Conservation (phyloP, 2,888 invertebrate species). For the Phortica magna region DNA sequence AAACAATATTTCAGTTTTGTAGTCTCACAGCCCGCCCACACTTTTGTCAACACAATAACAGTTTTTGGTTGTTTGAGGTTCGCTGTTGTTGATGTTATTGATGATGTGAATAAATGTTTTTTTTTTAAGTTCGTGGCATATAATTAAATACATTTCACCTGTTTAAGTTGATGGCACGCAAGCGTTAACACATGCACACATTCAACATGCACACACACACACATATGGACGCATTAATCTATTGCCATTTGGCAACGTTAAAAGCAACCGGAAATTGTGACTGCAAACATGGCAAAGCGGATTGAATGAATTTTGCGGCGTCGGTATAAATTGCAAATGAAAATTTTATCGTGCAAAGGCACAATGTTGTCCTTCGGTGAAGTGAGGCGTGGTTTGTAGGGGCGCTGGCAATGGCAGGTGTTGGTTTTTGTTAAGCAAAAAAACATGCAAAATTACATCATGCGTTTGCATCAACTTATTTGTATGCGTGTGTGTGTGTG, state of each 20-base stretch:
- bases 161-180: slow-evolving; percentile 31
- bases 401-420: not conserved
- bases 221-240: slow-evolving; percentile 11
- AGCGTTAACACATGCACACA: slow-evolving; percentile 1
- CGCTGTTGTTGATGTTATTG: slow-evolving; percentile 12
- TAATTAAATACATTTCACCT: slow-evolving; percentile 32
- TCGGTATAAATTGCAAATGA: slow-evolving; percentile 28
- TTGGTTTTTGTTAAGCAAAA: slow-evolving; percentile 3
- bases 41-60: too few species aligned
- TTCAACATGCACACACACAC: not conserved
- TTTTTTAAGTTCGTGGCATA: slow-evolving; percentile 21
- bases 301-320: slow-evolving; percentile 32
- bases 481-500: not conserved
- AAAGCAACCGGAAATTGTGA: slow-evolving; percentile 35
- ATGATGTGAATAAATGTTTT: slow-evolving; percentile 22
- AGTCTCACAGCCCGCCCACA: not conserved
- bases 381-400: not conserved
- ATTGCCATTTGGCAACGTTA: slow-evolving; percentile 24
- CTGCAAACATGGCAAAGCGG: slow-evolving; percentile 30
- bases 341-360: not conserved
- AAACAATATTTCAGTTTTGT: slow-evolving; percentile 4
- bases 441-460: slow-evolving; percentile 31
- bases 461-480: not conserved
- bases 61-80: not conserved
- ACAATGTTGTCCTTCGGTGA: not conserved